A percentile compares a stretch with the other conserved stretches of the same genome.
Conservation (phyloP, 2,113 vertebrate species). For the Hippocampus mohnikei region DNA sequence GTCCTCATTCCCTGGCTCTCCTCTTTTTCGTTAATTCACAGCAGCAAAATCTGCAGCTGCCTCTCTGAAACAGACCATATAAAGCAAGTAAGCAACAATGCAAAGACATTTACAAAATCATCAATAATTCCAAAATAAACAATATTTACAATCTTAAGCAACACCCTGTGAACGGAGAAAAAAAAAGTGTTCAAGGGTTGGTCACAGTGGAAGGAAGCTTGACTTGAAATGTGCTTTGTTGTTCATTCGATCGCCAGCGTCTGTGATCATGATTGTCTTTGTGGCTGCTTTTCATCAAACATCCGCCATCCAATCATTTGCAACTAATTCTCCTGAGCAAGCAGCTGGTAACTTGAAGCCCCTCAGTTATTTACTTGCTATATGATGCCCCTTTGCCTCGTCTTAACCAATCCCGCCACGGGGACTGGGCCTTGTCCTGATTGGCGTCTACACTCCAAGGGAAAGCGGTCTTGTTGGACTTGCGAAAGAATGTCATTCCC, state of each 20-base stretch:
- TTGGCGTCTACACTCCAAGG: conserved; percentile 47
- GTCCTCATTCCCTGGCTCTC: neutral
- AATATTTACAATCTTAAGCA: conserved; percentile 39
- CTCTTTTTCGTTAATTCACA: neutral
- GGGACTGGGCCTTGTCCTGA: conserved; percentile 54
- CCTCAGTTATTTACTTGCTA: conserved; percentile 37
- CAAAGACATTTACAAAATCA: conserved; percentile 17
- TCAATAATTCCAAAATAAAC: conserved; percentile 44
- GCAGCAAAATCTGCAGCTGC: neutral
- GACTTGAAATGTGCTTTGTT: conserved; percentile 48
- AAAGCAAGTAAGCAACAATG: conserved; percentile 26
- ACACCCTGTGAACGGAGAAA: conserved; percentile 1
- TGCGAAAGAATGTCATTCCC: conserved; percentile 63
- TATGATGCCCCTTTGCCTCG: conserved; percentile 59
- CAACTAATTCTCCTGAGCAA: neutral
- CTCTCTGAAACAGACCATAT: conserved; percentile 9
- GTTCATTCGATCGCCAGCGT: conserved; percentile 23
- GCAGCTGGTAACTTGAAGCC: conserved; percentile 1
- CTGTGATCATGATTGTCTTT: conserved; percentile 22
- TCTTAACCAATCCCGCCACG: conserved; percentile 74
- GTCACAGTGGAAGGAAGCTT: conserved; percentile 40
- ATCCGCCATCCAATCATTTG: conserved; percentile 1
- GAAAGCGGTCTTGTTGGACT: conserved; percentile 37
- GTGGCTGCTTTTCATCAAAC: conserved; percentile 23
- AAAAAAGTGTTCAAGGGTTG: conserved; percentile 16